phyloP scores from a whole-genome alignment of 92 coral and sea anemone species.

The Bergia puertoricense region DNA sequence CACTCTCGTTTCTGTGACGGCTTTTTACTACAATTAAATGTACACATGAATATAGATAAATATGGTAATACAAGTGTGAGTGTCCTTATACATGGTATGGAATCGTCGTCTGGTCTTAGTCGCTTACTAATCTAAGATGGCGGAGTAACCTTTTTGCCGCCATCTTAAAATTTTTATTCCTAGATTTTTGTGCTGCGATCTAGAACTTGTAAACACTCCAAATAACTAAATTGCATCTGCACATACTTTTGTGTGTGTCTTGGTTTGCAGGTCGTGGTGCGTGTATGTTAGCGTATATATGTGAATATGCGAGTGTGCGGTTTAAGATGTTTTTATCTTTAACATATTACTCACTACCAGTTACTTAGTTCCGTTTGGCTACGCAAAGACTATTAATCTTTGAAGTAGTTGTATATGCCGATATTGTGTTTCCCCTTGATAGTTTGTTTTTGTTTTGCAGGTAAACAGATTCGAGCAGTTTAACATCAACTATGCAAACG shows the following conservation, averaged over 20 bases:
- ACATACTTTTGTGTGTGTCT: background rate
- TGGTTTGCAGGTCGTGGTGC: background rate
- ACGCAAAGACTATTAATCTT: background rate
- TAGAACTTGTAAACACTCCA: too few species aligned
- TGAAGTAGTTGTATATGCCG: background rate
- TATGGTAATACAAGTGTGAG: too few species aligned
- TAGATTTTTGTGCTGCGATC: too few species aligned
- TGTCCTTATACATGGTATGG: too few species aligned
- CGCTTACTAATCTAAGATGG: too few species aligned
- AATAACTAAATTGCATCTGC: background rate
- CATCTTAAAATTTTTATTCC: too few species aligned
- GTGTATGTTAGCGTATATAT: background rate
- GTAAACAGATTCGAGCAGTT: constrained; percentile 98
- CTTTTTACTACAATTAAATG: too few species aligned
- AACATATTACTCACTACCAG: background rate
- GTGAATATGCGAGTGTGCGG: background rate
- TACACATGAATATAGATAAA: too few species aligned
- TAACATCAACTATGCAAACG: constrained; percentile 98
- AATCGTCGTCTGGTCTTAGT: too few species aligned
- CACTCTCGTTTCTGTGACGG: too few species aligned
- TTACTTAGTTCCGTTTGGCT: background rate
- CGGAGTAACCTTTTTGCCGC: too few species aligned
- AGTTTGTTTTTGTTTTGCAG: constrained; percentile 46
- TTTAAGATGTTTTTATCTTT: background rate
- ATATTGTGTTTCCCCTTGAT: background rate